These are phyloP conservation scores for Rhynchotus rufescens DNA, from an alignment of 2,797 vertebrate species.

Conservation along the genomic window DNA sequence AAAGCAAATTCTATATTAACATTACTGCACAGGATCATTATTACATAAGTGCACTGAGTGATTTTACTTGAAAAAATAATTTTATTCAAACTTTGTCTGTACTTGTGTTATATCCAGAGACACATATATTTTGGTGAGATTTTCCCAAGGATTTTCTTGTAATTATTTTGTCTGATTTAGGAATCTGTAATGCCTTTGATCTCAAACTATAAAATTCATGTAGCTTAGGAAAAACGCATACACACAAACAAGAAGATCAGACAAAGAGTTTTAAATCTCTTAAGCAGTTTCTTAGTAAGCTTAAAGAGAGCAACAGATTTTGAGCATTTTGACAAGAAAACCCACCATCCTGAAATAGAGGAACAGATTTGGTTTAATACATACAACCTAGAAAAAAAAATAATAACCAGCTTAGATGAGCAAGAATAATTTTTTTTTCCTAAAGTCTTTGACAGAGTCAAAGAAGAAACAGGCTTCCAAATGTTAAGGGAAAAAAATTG, in stretches of 20 bases:
- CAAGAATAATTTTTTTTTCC: constrained; percentile 33
- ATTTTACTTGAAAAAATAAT: background rate
- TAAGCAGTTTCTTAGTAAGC: background rate
- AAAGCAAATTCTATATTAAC: background rate
- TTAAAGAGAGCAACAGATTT: constrained; percentile 73
- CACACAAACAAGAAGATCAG: background rate
- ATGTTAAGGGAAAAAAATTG: constrained; percentile 51
- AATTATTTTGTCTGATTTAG: background rate
- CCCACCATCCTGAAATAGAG: constrained; percentile 54
- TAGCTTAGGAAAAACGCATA: background rate
- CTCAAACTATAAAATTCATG: background rate
- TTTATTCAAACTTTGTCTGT: background rate
- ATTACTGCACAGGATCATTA: background rate
- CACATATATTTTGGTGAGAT: background rate
- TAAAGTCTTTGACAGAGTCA: constrained; percentile 68
- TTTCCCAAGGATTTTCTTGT: background rate
- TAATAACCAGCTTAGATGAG: constrained; percentile 57
- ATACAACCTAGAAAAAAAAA: constrained; percentile 44
- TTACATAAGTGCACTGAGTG: background rate
- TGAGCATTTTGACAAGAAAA: constrained; percentile 73
- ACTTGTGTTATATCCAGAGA: background rate
- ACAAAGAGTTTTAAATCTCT: background rate
- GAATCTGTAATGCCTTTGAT: background rate
- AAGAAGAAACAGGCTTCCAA: constrained; percentile 77
- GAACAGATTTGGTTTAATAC: constrained; percentile 79